Base-by-base conservation (phyloP, 1,140 invertebrate species). In the Pseudomyrmex dendroicus region DNA sequence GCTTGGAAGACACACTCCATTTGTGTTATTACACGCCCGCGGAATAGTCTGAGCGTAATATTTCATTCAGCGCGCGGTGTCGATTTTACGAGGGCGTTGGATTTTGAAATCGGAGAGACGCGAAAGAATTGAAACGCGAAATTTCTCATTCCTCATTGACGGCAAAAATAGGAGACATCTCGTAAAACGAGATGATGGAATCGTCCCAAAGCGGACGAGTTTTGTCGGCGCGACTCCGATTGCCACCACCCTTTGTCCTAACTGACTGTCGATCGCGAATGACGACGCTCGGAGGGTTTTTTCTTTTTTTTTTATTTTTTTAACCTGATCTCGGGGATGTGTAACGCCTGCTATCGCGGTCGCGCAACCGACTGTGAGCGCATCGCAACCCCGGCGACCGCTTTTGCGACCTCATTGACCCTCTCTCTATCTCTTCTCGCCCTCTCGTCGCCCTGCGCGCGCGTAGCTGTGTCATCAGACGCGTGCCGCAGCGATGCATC, bases 401-500 rank as follows among this genome's bases (percentile, higher is more conserved):
- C 73, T 54, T 76, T 56, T 52, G 22, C 48, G 35, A 35, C 59
- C 73, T 74, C 35, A 35, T 5, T 20, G 25, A 76, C 61, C 61
- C 22, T 67, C 7, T 61, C 20, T 20, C 12, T 44, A 52, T 22
- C 48, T 13, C 1, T 17, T 22, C 9, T 7, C 15, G 1, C 35
- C 2, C 17, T n/a, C 54, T 44, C 57, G 48, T 8, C n/a, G 10
- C 22, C 50, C 20, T 5, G n/a, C 22, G 12, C 4, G 35, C 61
- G n/a, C 25, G 63, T 86, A 84, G 89, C 89, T 88, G 86, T 88
- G 91, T 92, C 91, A 91, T 91, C 89, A 86, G 84, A 86, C 89
- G 91, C 90, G 90, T 90, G 91, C 88, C 89, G 89, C 91, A 91
- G 88, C 90, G 87, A 92, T 92, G 91, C 89, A 92, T 92, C 91